These are phyloP conservation scores for Drosophila pseudotakahashii DNA, from an alignment of 2,888 invertebrate species.

Conservation along the genomic window DNA sequence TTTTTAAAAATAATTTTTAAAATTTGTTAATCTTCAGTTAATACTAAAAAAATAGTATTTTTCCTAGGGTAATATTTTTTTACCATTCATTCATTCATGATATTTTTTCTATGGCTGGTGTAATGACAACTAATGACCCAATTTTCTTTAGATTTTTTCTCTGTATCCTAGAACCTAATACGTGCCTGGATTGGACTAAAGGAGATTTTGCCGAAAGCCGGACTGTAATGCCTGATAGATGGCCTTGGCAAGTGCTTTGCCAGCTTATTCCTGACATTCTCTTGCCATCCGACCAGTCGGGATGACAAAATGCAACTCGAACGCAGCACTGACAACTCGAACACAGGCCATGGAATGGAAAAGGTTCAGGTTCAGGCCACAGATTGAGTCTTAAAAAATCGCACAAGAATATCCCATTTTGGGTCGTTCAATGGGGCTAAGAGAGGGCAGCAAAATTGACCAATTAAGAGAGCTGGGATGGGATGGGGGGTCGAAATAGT, in stretches of 20 bases:
- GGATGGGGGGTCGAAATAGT: constrained; percentile 36
- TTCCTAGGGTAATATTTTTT: too few species aligned
- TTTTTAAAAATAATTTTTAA: too few species aligned
- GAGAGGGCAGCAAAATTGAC: constrained; percentile 32
- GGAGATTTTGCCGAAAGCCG: constrained; percentile 20
- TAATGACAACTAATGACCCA: too few species aligned
- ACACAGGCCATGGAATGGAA: constrained; percentile 28
- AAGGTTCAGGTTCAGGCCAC: not conserved
- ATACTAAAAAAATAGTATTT: too few species aligned
- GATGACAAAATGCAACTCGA: constrained; percentile 26
- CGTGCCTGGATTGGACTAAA: constrained; percentile 34
- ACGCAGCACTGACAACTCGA: constrained; percentile 4
- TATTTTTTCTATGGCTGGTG: too few species aligned
- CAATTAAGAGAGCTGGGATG: constrained; percentile 34
- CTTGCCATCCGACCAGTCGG: not conserved
- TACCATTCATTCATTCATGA: too few species aligned
- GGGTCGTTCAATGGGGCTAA: constrained; percentile 25
- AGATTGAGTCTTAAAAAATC: constrained; percentile 14
- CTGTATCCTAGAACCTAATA: constrained; percentile 4
- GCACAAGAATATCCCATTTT: constrained; percentile 23
- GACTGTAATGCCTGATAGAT: constrained; percentile 34
- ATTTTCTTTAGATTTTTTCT: not conserved
- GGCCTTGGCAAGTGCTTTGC: constrained; percentile 30
- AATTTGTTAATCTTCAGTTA: too few species aligned
- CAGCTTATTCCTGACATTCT: constrained; percentile 12